Percentiles rank a stretch among this genome's conserved stretches.
These are phyloP conservation scores for Axea sp. DNA, from an alignment of 2,888 invertebrate genomes.

Conservation along the genomic window DNA sequence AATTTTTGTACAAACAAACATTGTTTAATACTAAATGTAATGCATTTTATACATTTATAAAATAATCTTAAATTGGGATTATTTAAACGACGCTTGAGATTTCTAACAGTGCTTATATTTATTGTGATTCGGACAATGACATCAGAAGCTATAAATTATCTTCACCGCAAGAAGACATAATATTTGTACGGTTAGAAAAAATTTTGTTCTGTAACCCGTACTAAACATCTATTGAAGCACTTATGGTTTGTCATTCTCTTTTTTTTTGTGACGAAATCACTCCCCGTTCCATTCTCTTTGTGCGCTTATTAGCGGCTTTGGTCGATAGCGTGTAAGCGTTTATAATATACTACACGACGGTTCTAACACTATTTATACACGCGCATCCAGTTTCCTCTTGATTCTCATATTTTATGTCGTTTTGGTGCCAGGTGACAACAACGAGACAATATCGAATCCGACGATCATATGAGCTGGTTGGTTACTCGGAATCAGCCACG, in stretches of 20 bases:
- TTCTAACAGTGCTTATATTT: slow-evolving; percentile 28
- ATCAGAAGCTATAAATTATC: slow-evolving; percentile 48
- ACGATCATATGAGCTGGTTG: slow-evolving; percentile 50
- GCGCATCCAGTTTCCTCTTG: slow-evolving; percentile 44
- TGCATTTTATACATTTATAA: too few relatives aligned
- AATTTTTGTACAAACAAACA: too few relatives aligned
- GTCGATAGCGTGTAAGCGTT: slow-evolving; percentile 42
- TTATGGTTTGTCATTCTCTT: slow-evolving; percentile 18
- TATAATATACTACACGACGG: slow-evolving; percentile 44
- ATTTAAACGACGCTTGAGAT: too few relatives aligned
- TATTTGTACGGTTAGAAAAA: slow-evolving; percentile 40
- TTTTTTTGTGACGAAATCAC: slow-evolving; percentile 21
- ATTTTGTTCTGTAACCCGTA: slow-evolving; percentile 6
- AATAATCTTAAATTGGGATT: too few relatives aligned
- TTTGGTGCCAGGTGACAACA: slow-evolving; percentile 61
- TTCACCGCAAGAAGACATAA: slow-evolving; percentile 52
- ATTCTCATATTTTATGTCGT: slow-evolving; percentile 58
- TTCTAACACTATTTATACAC: slow-evolving; percentile 53
- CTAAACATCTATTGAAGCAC: slow-evolving; percentile 25
- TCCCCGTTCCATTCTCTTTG: slow-evolving; percentile 37
- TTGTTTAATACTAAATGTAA: too few relatives aligned
- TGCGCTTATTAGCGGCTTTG: slow-evolving; percentile 56
- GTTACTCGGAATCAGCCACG: slow-evolving; percentile 58
- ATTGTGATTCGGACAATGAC: slow-evolving; percentile 37
- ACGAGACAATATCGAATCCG: slow-evolving; percentile 60